Conservation (phyloP, 2,113 vertebrate species). For the Rhea pennata region DNA sequence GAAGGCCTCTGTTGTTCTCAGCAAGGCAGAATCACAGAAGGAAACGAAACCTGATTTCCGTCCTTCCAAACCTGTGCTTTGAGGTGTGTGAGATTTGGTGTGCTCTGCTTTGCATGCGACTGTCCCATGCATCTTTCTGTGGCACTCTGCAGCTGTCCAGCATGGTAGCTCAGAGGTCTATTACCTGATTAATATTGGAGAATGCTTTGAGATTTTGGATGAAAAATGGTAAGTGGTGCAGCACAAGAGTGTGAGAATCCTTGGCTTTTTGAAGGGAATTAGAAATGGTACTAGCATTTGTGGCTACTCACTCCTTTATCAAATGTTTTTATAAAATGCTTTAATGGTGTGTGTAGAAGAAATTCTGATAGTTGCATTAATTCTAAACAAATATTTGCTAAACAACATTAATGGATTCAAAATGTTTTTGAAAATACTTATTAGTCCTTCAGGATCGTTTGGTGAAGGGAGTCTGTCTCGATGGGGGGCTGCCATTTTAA, state of each 20-base stretch:
- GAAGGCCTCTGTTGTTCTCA: background rate
- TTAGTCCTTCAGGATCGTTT: conserved; percentile 30
- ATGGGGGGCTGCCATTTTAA: conserved; percentile 64
- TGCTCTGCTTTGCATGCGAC: background rate
- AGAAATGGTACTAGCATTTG: background rate
- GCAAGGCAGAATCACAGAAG: background rate
- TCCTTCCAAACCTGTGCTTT: background rate
- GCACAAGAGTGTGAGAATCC: fast-evolving
- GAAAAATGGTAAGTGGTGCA: fast-evolving
- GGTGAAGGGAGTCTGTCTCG: conserved; percentile 31
- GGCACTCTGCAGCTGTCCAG: background rate
- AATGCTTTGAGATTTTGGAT: background rate
- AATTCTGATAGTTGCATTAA: background rate
- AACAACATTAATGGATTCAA: conserved; percentile 54
- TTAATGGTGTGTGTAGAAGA: background rate
- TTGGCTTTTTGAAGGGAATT: background rate
- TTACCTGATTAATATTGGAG: background rate
- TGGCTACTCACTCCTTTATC: background rate
- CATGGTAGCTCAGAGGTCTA: background rate
- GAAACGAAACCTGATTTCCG: background rate
- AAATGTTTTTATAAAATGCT: background rate
- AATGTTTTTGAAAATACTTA: conserved; percentile 58
- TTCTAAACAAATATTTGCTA: conserved; percentile 66
- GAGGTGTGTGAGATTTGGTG: background rate
- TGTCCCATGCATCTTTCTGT: background rate